Evolutionary conservation across 2,888 invertebrate genomes (phyloP), one percentile per base, ranked within the genome.

Genomic region (Meta bourneti): DNA sequence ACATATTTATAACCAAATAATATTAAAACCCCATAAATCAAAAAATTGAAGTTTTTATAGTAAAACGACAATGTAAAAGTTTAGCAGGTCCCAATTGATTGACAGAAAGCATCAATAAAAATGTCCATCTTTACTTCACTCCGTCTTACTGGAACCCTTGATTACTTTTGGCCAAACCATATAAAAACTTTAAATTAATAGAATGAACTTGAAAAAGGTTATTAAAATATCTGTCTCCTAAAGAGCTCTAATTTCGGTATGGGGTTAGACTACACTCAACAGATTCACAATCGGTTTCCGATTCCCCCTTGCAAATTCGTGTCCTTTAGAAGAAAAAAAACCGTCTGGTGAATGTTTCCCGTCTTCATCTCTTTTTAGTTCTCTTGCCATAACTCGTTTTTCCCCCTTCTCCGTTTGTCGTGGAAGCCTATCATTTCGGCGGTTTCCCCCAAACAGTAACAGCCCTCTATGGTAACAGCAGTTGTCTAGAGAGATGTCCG

Each of bases 311-410:
- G 61, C 61, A 61, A 61, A 61, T 61, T 61, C 61, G 61, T 61
- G 61, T 61, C 61, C 16, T 61, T 61, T 16, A 11, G 16, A 11
- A 61, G 61, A 11, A 61, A 61, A 61, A 61, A 61, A 61, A 61
- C 61, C 61, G 61, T 61, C 61, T 61, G 61, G 61, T 16, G 61
- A 61, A 13, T 34, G 34, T 34, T 34, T 61, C 61, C 61, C 61
- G 61, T 16, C 34, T 34, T 34, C 34, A 34, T 34, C 34, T 34
- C 34, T 51, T 72, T 71, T 51, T 82, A 70, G 13, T 51, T 19
- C 48, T 13, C 52, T 49, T 16, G 19, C 75, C 34, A 61, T 34
- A 54, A 84, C 75, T 84, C 84, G 75, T 84, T 84, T 82, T 20
- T 84, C 19, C 51, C 51, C 51, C 54, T 20, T 48, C 51, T 34